A percentile compares a stretch with the other conserved stretches of the same genome.
Conservation (phyloP, 2,888 invertebrate genomes). For the Cylloceria caligata region DNA sequence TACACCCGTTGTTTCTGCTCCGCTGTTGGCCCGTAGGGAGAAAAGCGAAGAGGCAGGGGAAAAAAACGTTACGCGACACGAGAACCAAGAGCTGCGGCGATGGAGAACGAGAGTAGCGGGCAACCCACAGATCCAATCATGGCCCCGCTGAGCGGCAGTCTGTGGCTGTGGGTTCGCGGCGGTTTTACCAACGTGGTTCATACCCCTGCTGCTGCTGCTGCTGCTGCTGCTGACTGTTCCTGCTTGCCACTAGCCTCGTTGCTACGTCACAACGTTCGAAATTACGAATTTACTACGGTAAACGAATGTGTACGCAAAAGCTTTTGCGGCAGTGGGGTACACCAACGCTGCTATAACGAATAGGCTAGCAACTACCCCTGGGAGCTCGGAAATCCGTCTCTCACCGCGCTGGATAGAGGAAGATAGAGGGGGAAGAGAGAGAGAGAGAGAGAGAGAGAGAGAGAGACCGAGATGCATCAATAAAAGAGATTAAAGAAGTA, state of each 20-base stretch:
- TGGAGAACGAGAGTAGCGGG: constrained; percentile 38
- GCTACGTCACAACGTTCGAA: constrained; percentile 59
- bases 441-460: neutral
- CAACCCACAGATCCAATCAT: constrained; percentile 68
- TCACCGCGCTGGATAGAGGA: neutral
- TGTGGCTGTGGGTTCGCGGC: constrained; percentile 65
- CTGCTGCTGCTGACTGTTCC: constrained; percentile 28
- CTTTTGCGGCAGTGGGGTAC: constrained; percentile 30
- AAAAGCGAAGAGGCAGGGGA: constrained; percentile 7
- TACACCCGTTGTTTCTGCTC: constrained; percentile 29
- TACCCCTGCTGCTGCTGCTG: constrained; percentile 40
- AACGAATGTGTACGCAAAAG: constrained; percentile 50
- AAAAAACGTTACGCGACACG: constrained; percentile 58
- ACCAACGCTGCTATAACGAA: neutral
- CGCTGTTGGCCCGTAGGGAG: constrained; percentile 19
- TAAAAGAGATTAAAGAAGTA: constrained; percentile 59
- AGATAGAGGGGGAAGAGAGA: neutral
- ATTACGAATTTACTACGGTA: constrained; percentile 69
- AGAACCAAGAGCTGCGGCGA: constrained; percentile 46
- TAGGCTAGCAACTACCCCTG: constrained; percentile 8
- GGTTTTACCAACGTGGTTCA: constrained; percentile 67
- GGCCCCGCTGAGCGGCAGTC: constrained; percentile 65
- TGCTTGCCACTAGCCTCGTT: constrained; percentile 23
- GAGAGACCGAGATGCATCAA: constrained; percentile 4
- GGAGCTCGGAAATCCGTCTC: constrained; percentile 21